Base-by-base conservation (phyloP, 2,113 vertebrate species). In the Heliornis fulica region DNA sequence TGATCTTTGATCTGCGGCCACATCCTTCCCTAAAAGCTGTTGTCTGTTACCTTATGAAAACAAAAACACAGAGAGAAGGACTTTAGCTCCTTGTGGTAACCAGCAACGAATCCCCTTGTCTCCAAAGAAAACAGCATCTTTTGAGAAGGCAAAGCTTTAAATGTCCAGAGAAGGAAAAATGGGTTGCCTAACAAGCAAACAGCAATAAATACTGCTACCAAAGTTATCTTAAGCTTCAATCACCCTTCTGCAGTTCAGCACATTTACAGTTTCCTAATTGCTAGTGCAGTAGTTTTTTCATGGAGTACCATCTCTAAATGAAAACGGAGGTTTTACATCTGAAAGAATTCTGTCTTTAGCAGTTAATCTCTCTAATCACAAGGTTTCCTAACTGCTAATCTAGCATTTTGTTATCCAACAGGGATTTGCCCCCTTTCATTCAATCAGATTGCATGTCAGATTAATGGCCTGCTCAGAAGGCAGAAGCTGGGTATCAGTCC, bases 281-380 rank as follows among this genome's bases (percentile, higher is more conserved):
- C 84, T 90, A 63, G 75, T 11, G 68, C 75, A 74, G 66, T 51
- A 15, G 28, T 76, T 93, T 89, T n/a, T 53, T 48, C 83, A 79
- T 1, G 1, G 91, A 50, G 91, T 65, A 4, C 43, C 32, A 23
- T 66, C 71, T 72, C 78, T 28, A 54, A 60, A 83, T 29, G 85
- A 31, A 46, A 66, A 32, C 8, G 57, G 56, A 60, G 80, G 40
- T 53, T 79, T 57, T 88, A 36, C 32, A 34, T 46, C 20, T 4
- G 84, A 41, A 82, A 64, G 74, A 85, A 46, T 8, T 28, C 72
- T 91, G 92, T 81, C 71, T 78, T 86, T 40, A 90, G 82, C 68
- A 87, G 75, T 88, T 83, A 43, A 93, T 91, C 90, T 80, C 75
- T 90, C 70, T 63, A 83, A 93, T 90, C 89, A 77, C 87, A 46